Evolutionary conservation across 2,888 invertebrate genomes (phyloP), one percentile per base, ranked within the genome.

Genomic region (Steinernema carpocapsae): DNA sequence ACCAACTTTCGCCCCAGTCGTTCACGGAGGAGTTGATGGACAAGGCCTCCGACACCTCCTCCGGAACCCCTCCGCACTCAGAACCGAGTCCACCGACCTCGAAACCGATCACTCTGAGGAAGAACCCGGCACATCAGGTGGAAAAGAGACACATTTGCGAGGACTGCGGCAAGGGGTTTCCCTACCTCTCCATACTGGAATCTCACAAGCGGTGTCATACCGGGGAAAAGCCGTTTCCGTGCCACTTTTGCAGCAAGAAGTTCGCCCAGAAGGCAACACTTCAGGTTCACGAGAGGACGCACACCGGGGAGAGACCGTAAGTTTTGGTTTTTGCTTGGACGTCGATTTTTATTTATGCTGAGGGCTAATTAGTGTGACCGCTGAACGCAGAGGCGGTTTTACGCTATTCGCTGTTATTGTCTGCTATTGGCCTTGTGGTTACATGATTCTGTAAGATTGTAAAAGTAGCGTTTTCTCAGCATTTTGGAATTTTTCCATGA

Each of bases 151-250:
- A 86, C 74, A 79, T 85, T 51, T 86, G 86, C 73, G 82, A 82
- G 1, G 78, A 80, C 52, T 86, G 86, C 76, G 84, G 83, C 29
- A 86, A 86, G 76, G 85, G 79, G 1, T 86, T 87, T 73, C 81
- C 87, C 7, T 88, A 87, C 76, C 80, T 85, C 51, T 87, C 87
- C 19, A 85, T 88, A 29, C 80, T 88, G 64, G 87, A 88, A 71
- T 84, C 87, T 0, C 88, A 88, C 80, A 85, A 86, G 74, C 81
- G 88, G n/a, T 83, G 84, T 64, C 88, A 88, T 79, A 88, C 88
- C 2, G 87, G 87, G 0, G 87, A 87, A 73, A 86, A 84, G 72
- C 87, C 85, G 6, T 88, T 86, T 79, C 77, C 81, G 46, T 88
- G 88, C 75, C 81, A 81, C 46, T 86, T 79, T 74, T 88, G 88